Percentiles rank a stretch among this genome's conserved stretches.
phyloP scores from a whole-genome alignment of 2,888 invertebrate species.

The Smittia sp. region DNA sequence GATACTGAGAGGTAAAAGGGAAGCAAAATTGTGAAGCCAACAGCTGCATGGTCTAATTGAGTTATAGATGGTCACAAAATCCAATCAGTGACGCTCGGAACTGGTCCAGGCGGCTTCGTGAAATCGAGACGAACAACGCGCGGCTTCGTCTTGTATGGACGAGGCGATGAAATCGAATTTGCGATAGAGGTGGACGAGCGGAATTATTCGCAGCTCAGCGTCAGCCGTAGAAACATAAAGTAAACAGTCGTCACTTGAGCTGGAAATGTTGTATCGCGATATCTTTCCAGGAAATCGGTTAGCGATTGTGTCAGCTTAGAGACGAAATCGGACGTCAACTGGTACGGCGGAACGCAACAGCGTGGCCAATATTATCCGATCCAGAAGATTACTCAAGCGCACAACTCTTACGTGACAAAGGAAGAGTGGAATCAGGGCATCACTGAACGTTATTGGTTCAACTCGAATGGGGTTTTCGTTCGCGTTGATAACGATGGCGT shows the following conservation, averaged over 20 bases:
- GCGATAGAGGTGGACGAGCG: slow-evolving; percentile 17
- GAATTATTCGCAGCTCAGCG: slow-evolving; percentile 8
- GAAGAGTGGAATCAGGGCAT: slow-evolving; percentile 59
- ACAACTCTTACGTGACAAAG: slow-evolving; percentile 60
- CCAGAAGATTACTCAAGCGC: slow-evolving; percentile 55
- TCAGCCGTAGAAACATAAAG: slow-evolving; percentile 3
- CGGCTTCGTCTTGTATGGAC: slow-evolving; percentile 17
- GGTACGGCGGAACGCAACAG: slow-evolving; percentile 65
- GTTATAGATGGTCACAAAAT: slow-evolving; percentile 12
- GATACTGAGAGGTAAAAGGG: neutral
- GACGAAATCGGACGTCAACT: slow-evolving; percentile 50
- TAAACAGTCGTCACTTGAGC: neutral
- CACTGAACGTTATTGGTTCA: slow-evolving; percentile 66
- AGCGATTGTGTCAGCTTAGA: slow-evolving; percentile 39
- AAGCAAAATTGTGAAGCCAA: too few relatives aligned
- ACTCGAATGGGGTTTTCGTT: slow-evolving; percentile 63
- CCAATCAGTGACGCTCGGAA: slow-evolving; percentile 26
- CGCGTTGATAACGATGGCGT: slow-evolving; percentile 60
- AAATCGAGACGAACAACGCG: neutral
- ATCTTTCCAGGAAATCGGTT: neutral
- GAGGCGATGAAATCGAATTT: slow-evolving; percentile 38
- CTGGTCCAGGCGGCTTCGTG: slow-evolving; percentile 19
- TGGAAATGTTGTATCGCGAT: too few relatives aligned
- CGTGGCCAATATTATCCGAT: slow-evolving; percentile 63
- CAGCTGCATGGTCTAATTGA: neutral